Conservation (phyloP, 2,888 invertebrate species). For the Nemoura dubitans region DNA sequence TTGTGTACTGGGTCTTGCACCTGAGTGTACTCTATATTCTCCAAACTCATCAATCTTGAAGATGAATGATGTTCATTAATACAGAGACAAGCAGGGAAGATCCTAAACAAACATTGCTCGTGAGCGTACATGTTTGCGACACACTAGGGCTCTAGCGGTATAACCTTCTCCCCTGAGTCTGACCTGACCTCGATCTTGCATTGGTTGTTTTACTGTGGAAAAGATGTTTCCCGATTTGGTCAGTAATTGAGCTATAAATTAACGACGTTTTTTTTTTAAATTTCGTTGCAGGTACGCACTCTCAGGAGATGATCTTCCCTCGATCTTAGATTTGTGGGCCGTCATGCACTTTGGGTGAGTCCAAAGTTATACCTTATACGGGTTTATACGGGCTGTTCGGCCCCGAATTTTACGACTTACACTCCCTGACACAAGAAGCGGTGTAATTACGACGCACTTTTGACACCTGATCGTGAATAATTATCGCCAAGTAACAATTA, state of each 20-base stretch:
- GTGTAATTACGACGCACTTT: neutral
- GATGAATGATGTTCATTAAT: constrained; percentile 49
- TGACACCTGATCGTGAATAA: neutral
- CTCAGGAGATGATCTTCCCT: neutral
- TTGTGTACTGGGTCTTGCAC: neutral
- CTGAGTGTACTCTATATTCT: constrained; percentile 19
- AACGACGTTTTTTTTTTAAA: neutral
- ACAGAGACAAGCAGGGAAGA: constrained; percentile 22
- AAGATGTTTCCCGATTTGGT: neutral
- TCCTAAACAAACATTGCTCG: constrained; percentile 47
- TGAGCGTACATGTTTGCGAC: constrained; percentile 14
- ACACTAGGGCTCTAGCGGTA: neutral
- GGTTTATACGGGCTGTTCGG: neutral
- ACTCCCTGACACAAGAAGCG: neutral
- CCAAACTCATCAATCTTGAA: constrained; percentile 48
- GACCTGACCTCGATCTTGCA: neutral
- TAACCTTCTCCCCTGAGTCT: neutral
- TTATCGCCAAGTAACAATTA: neutral
- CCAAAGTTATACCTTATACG: neutral
- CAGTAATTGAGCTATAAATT: neutral
- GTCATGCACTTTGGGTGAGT: neutral
- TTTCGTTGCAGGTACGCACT: neutral
- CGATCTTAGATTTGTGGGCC: neutral
- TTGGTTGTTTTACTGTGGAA: neutral
- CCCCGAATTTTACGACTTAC: neutral